A percentile compares a stretch with the other conserved stretches of the same genome.
phyloP scores from a whole-genome alignment of 2,888 invertebrate genomes.

The Drosophila pseudotakahashii region DNA sequence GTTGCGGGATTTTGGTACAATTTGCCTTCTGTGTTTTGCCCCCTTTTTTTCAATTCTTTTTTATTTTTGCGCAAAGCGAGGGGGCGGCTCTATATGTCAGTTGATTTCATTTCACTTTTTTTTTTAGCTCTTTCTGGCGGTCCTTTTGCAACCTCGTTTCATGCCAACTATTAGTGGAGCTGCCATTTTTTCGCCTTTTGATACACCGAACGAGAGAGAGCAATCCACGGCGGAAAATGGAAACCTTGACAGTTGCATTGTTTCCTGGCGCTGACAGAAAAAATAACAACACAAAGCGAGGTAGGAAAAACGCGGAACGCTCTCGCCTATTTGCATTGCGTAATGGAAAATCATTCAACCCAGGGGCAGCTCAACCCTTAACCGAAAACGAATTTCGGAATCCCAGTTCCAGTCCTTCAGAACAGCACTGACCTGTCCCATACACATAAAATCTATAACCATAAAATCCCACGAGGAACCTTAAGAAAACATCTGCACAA shows the following conservation, averaged over 20 bases:
- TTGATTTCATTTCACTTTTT: slow-evolving; percentile 80
- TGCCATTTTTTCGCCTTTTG: slow-evolving; percentile 38
- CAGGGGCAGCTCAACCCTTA: slow-evolving; percentile 32
- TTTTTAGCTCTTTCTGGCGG: slow-evolving; percentile 54
- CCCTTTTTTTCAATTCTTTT: slow-evolving; percentile 43
- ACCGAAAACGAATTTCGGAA: slow-evolving; percentile 29
- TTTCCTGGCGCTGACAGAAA: slow-evolving; percentile 58
- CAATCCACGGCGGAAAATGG: slow-evolving; percentile 38
- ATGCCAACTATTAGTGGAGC: slow-evolving; percentile 73
- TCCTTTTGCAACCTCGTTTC: slow-evolving; percentile 35
- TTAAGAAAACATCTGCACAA: slow-evolving; percentile 72
- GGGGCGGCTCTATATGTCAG: slow-evolving; percentile 71
- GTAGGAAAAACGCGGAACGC: slow-evolving; percentile 11
- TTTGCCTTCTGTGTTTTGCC: slow-evolving; percentile 58
- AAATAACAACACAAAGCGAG: slow-evolving; percentile 16
- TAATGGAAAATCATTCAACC: slow-evolving; percentile 60
- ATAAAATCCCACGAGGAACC: slow-evolving; percentile 57
- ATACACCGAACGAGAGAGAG: slow-evolving; percentile 1
- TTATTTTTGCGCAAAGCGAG: slow-evolving; percentile 25
- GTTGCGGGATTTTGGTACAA: slow-evolving; percentile 75
- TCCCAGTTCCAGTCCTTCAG: neutral
- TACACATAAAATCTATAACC: slow-evolving; percentile 17
- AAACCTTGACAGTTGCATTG: slow-evolving; percentile 80
- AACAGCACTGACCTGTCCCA: slow-evolving; percentile 72
- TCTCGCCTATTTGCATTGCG: slow-evolving; percentile 73